Percentiles rank a stretch among this genome's conserved stretches.
Evolutionary conservation across 2,113 vertebrate species (phyloP).

Genomic region (Heteronetta atricapilla): DNA sequence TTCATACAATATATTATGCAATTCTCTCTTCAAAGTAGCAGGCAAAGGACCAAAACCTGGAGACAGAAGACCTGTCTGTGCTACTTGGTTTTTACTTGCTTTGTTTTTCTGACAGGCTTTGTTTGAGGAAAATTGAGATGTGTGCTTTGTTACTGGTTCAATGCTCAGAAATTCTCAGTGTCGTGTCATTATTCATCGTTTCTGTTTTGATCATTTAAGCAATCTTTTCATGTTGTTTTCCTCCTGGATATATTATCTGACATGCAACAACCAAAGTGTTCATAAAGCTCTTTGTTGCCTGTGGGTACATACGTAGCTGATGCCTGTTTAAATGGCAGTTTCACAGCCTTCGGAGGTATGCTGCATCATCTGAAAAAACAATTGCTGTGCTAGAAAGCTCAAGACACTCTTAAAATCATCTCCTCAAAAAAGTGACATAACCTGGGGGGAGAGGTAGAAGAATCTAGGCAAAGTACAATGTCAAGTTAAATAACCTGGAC

Average conservation of each 20-base stretch:
- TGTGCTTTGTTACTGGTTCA: slow-evolving; percentile 26
- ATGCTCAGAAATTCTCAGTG: slow-evolving; percentile 11
- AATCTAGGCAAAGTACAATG: background rate
- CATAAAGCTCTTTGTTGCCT: slow-evolving; percentile 17
- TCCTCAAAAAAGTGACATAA: background rate
- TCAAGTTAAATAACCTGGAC: background rate
- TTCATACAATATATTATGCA: slow-evolving; percentile 26
- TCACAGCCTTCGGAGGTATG: background rate
- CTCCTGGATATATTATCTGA: slow-evolving; percentile 41
- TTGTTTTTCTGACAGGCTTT: slow-evolving; percentile 47
- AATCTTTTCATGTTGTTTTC: slow-evolving; percentile 44
- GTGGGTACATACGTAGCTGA: background rate
- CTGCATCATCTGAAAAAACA: background rate
- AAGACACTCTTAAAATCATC: background rate
- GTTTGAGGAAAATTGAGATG: slow-evolving; percentile 20
- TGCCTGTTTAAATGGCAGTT: slow-evolving; percentile 35
- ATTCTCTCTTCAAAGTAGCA: slow-evolving; percentile 12
- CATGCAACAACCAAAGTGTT: background rate
- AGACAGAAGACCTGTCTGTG: background rate
- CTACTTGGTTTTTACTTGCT: slow-evolving; percentile 17
- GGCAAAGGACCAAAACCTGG: background rate
- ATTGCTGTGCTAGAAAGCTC: background rate
- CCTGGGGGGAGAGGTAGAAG: background rate
- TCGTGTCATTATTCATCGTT: slow-evolving; percentile 11
- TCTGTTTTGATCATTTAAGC: slow-evolving; percentile 54